Conservation (phyloP, 2,797 vertebrate species). For the Eleutherodactylus coqui region DNA sequence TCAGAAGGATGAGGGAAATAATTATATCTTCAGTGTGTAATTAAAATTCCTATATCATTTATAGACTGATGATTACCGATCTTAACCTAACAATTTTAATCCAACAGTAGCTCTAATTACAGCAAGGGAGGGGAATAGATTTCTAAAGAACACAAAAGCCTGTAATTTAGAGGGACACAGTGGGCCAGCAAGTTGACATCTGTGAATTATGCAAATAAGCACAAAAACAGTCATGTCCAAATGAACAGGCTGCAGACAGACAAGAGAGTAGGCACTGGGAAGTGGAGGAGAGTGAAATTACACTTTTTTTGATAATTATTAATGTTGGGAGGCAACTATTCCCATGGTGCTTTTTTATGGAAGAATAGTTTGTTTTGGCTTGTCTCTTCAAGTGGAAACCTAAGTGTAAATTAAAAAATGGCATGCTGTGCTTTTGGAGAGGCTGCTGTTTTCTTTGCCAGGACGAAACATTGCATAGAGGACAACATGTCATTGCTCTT, state of each 20-base stretch:
- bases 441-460: constrained; percentile 67
- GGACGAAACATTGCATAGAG: constrained; percentile 67
- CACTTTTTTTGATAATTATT: constrained; percentile 69
- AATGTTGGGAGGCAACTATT: constrained; percentile 71
- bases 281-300: constrained; percentile 50
- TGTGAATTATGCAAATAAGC: constrained; percentile 70
- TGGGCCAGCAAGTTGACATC: constrained; percentile 67
- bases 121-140: constrained; percentile 64
- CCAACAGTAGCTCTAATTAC: constrained; percentile 60
- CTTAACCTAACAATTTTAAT: constrained; percentile 65
- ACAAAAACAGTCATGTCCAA: constrained; percentile 63
- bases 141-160: constrained; percentile 66
- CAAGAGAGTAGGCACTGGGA: constrained; percentile 49
- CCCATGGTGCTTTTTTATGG: constrained; percentile 68
- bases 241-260: constrained; percentile 68
- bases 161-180: constrained; percentile 66
- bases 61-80: constrained; percentile 53
- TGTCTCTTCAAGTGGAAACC: constrained; percentile 78
- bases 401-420: constrained; percentile 80
- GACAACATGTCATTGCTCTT: constrained; percentile 76
- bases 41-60: constrained; percentile 58
- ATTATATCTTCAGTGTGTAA: constrained; percentile 53
- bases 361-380: constrained; percentile 75
- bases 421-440: constrained; percentile 76
- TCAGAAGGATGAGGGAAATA: constrained; percentile 4